Evolutionary conservation across 2,797 vertebrate genomes (phyloP).

Genomic region (Eulemur mongoz): DNA sequence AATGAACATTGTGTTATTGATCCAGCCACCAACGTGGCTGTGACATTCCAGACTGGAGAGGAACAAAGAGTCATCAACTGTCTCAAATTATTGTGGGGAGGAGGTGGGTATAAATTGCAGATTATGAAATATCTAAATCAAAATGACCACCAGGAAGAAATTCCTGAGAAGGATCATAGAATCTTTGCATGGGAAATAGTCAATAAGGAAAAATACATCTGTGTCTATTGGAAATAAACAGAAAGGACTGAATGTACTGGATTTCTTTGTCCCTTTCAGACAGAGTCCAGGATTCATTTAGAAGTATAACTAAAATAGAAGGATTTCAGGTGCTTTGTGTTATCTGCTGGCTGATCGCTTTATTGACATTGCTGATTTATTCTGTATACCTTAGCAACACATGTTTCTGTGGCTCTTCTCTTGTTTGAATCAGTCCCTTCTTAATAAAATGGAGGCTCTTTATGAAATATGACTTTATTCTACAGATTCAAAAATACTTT

Average conservation of each 20-base stretch:
- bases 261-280: not conserved
- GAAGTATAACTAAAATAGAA: slow-evolving; percentile 2
- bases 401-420: not conserved
- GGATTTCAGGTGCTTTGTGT: not conserved
- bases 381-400: not conserved
- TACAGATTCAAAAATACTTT: not conserved
- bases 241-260: not conserved
- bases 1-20: not conserved
- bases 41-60: not conserved
- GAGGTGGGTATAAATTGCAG: not conserved
- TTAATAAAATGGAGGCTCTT: slow-evolving; percentile 35
- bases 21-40: not conserved
- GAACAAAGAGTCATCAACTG: not conserved
- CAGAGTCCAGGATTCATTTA: slow-evolving; percentile 34
- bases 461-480: not conserved
- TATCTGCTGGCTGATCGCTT: not conserved
- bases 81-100: not conserved
- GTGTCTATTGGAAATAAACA: not conserved
- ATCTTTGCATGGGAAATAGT: not conserved
- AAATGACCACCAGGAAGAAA: not conserved
- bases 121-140: not conserved
- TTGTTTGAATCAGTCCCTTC: not conserved
- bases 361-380: slow-evolving; percentile 28
- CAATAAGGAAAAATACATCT: not conserved
- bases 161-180: not conserved